phyloP scores from a whole-genome alignment of 1,140 invertebrate genomes.

The Eufriesea mexicana region DNA sequence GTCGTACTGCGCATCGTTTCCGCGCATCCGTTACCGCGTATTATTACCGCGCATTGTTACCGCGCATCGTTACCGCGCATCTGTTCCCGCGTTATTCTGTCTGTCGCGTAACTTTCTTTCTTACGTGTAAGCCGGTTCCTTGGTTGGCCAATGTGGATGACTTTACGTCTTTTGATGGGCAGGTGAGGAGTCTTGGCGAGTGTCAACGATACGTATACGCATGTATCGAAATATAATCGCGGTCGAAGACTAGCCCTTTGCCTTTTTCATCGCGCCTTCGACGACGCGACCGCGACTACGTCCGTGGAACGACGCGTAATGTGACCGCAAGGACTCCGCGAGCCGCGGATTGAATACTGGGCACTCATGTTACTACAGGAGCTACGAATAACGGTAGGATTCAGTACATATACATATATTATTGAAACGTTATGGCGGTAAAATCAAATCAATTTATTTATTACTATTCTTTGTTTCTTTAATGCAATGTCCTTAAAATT shows the following conservation, averaged over 20 bases:
- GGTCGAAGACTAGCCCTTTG: slow-evolving; percentile 49
- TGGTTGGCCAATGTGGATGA: slow-evolving; percentile 82
- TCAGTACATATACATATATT: background rate
- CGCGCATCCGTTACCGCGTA: background rate
- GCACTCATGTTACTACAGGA: slow-evolving; percentile 64
- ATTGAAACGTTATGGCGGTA: background rate
- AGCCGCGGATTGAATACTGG: slow-evolving; percentile 77
- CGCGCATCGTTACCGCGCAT: background rate
- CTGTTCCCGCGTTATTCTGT: background rate
- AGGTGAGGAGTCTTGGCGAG: slow-evolving; percentile 82
- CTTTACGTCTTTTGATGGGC: slow-evolving; percentile 83
- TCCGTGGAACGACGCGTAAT: slow-evolving; percentile 65
- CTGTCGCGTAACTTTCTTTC: background rate
- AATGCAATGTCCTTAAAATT: too few species aligned
- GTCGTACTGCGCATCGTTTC: background rate
- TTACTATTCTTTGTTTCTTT: too few species aligned
- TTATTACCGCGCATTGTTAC: background rate
- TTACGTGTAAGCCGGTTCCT: slow-evolving; percentile 67
- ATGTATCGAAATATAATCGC: slow-evolving; percentile 63
- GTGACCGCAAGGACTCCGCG: slow-evolving; percentile 78
- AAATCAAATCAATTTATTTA: background rate
- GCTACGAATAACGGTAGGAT: slow-evolving; percentile 36
- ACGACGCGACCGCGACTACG: slow-evolving; percentile 61
- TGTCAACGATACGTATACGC: slow-evolving; percentile 78
- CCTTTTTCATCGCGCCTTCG: slow-evolving; percentile 61